Base-by-base conservation (phyloP, 2,888 invertebrate species). In the Neoascia interrupta region DNA sequence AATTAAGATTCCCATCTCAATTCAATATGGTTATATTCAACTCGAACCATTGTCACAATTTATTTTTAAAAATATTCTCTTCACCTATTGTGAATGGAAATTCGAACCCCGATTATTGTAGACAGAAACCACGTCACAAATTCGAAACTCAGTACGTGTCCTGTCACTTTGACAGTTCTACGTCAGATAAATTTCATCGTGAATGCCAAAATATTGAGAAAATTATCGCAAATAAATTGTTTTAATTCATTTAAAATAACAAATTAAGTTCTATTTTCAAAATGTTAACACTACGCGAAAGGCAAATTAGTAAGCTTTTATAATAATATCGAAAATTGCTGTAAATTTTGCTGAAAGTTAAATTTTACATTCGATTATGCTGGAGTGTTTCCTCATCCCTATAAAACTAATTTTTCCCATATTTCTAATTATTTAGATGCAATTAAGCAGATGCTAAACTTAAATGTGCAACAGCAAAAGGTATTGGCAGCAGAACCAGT, bases 371-470 rank as follows among this genome's bases (percentile, higher is more conserved):
- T 61, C 37, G 26, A 11, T 53, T 51, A 3, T 11, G 13, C 8
- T 31, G 31, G 2, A 31, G 2, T n/a, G n/a, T n/a, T n/a, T n/a
- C n/a, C n/a, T n/a, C n/a, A n/a, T 76, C 37, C 18, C 10, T 63
- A 43, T 49, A 39, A 37, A 41, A 11, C 16, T 41, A 11, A 15
- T 64, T 81, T 60, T 64, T 49, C 43, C 51, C 47, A 56, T 11
- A 31, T 45, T 15, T 56, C 72, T 81, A n/a, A n/a, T n/a, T n/a
- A n/a, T 91, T 91, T 89, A 97, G 96, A 92, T 92, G 96, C 97
- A 82, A 90, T 98, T 81, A 96, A 95, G 90, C 96, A 97, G 90
- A 98, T 98, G 97, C 91, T 98, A 72, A 98, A 98, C 90, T 91
- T 98, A 68, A 97, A 98, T 89, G 92, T 94, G 84, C 92, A 94